Conservation (phyloP, 2,113 vertebrate species). For the Anarhynchus alexandrinus region DNA sequence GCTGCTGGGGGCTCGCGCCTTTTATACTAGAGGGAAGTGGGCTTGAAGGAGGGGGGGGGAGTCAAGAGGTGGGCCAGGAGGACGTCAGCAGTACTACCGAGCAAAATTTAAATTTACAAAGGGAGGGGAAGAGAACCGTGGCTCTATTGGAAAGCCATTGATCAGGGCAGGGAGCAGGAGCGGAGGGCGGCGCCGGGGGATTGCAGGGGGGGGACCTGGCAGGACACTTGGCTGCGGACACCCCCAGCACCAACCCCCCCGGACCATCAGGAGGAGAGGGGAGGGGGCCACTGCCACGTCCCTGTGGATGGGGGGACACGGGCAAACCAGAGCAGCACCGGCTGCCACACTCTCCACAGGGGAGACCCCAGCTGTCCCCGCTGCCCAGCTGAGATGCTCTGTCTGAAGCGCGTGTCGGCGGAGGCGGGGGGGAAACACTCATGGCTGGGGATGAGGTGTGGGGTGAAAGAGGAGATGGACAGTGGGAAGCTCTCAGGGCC, state of each 20-base stretch:
- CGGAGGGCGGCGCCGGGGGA: neutral
- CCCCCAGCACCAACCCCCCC: neutral
- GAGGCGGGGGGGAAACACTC: neutral
- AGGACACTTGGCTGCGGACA: neutral
- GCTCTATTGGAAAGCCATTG: neutral
- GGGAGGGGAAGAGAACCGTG: neutral
- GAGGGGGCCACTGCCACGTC: neutral
- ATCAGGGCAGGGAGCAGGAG: neutral
- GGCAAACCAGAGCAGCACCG: rapidly evolving
- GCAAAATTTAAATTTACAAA: constrained; percentile 32
- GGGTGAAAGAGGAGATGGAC: neutral
- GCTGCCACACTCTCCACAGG: neutral
- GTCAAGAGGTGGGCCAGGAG: constrained; percentile 40
- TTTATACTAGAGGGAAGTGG: constrained; percentile 42
- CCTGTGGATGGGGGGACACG: rapidly evolving
- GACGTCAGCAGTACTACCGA: constrained; percentile 43
- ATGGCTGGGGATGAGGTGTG: neutral
- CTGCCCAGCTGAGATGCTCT: neutral
- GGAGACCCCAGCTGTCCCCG: neutral
- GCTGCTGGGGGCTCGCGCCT: neutral
- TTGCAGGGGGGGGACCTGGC: neutral
- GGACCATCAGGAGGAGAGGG: neutral
- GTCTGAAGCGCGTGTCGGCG: rapidly evolving
- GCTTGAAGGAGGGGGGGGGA: neutral
- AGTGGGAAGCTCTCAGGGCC: neutral